These are phyloP conservation scores for Hipposideros armiger DNA, from an alignment of 2,113 vertebrate genomes.

Conservation along the genomic window DNA sequence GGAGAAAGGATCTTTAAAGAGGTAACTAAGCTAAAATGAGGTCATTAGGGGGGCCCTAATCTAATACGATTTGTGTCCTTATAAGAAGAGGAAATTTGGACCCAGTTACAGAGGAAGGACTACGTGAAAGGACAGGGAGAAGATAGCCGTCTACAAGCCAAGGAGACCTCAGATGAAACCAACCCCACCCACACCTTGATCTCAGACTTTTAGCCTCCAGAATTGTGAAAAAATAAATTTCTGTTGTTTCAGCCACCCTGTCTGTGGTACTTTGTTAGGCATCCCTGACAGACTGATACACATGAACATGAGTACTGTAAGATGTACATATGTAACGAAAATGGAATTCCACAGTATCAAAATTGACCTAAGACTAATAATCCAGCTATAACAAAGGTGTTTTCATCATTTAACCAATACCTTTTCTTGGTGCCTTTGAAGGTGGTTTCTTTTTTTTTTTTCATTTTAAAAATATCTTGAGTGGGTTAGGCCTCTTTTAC, in stretches of 20 bases:
- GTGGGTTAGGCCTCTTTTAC: neutral
- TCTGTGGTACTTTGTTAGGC: neutral
- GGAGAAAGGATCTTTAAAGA: slow-evolving; percentile 13
- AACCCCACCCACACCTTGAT: neutral
- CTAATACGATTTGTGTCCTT: too few relatives aligned
- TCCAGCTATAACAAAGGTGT: neutral
- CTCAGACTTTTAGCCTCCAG: neutral
- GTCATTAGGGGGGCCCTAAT: neutral
- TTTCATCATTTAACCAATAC: neutral
- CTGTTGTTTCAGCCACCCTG: neutral
- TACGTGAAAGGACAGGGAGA: neutral
- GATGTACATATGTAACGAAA: neutral
- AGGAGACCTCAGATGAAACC: neutral
- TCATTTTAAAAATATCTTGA: neutral
- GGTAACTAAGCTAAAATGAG: neutral
- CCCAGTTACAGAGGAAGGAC: neutral
- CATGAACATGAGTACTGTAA: neutral
- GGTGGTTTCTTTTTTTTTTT: neutral
- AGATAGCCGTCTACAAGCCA: neutral
- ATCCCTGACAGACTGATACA: neutral
- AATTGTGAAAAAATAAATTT: neutral
- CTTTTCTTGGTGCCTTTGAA: neutral
- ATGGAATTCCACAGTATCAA: neutral
- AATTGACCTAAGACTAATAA: neutral
- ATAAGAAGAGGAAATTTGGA: neutral